phyloP scores from a whole-genome alignment of 2,113 vertebrate species.

The Morone chrysops region DNA sequence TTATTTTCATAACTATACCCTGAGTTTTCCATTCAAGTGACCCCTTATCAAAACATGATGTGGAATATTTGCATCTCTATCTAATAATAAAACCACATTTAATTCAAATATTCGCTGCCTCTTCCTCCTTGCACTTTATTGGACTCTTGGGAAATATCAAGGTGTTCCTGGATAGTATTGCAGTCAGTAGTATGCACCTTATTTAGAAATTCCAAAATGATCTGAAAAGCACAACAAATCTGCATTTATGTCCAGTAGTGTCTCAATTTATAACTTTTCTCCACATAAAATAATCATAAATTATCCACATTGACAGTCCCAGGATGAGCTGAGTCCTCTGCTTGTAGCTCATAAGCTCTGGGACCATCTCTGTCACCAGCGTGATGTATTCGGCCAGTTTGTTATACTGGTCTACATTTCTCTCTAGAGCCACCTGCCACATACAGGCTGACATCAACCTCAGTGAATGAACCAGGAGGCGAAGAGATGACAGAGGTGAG shows the following conservation, averaged over 20 bases:
- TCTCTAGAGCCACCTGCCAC: constrained; percentile 39
- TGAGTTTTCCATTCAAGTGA: too few relatives aligned
- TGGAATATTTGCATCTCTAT: not conserved
- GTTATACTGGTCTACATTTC: constrained; percentile 31
- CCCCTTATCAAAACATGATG: too few relatives aligned
- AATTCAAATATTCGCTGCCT: not conserved
- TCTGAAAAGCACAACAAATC: not conserved
- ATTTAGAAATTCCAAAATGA: not conserved
- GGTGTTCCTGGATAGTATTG: not conserved
- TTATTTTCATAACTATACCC: not conserved
- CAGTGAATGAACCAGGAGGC: constrained; percentile 28
- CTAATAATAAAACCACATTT: not conserved
- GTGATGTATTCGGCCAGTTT: constrained; percentile 28
- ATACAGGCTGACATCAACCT: constrained; percentile 35
- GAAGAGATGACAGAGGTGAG: constrained; percentile 4
- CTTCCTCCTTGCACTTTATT: not conserved
- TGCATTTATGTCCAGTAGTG: not conserved
- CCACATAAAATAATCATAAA: not conserved
- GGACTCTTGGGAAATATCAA: not conserved
- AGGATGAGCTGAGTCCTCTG: constrained; percentile 27
- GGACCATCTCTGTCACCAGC: constrained; percentile 27
- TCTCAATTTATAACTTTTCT: not conserved
- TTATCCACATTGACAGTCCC: not conserved
- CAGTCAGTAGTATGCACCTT: not conserved
- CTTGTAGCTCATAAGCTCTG: constrained; percentile 29